Evolutionary conservation across 2,888 invertebrate species (phyloP).

Genomic region (Choristoneura rosaceana): DNA sequence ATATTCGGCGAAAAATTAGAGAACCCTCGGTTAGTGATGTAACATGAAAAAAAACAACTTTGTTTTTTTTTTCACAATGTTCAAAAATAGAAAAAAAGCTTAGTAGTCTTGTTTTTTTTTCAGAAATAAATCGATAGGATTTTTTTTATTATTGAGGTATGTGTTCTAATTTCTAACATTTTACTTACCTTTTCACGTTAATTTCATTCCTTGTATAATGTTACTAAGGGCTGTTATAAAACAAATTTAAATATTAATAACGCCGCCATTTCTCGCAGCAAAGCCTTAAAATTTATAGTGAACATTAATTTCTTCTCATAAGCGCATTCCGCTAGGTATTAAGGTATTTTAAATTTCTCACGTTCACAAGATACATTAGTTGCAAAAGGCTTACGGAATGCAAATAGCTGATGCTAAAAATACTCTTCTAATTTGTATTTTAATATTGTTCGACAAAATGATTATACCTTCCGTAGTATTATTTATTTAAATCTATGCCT

Average conservation of each 20-base stretch:
- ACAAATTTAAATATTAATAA: constrained; percentile 11
- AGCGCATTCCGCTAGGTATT: constrained; percentile 22
- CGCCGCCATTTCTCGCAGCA: constrained; percentile 17
- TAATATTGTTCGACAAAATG: no score
- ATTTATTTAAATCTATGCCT: no score
- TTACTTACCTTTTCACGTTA: not conserved
- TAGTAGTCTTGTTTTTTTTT: no score
- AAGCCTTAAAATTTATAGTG: constrained; percentile 23
- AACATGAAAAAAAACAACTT: no score
- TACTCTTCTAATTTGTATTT: not conserved
- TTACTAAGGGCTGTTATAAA: not conserved
- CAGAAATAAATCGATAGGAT: no score
- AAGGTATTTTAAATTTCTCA: constrained; percentile 28
- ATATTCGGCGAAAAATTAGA: no score
- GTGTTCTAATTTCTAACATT: no score
- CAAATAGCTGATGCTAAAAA: not conserved
- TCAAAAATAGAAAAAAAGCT: no score
- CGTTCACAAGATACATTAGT: constrained; percentile 25
- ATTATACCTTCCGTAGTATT: no score
- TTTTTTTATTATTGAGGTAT: no score
- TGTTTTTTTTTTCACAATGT: no score
- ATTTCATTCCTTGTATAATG: not conserved
- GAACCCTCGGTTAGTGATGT: no score
- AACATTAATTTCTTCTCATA: constrained; percentile 24
- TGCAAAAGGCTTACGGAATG: constrained; percentile 20